Percentiles rank a stretch among this genome's conserved stretches.
Evolutionary conservation across 2,113 vertebrate species (phyloP).

Genomic region (Anthoscopus minutus): DNA sequence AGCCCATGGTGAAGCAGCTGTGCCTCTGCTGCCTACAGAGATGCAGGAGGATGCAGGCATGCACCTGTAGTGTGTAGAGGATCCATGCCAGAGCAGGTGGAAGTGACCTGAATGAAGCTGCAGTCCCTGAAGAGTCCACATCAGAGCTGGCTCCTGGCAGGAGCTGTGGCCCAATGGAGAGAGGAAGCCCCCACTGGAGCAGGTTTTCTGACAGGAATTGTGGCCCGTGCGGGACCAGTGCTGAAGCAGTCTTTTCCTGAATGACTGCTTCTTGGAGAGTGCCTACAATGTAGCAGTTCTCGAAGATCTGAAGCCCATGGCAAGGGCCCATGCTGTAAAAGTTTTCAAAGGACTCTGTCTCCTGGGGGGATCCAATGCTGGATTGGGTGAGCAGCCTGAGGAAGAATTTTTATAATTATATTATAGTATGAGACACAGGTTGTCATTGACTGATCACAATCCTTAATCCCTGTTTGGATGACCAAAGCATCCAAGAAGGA

Average conservation of each 20-base stretch:
- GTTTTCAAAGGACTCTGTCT: neutral
- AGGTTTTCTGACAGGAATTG: neutral
- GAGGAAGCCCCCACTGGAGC: neutral
- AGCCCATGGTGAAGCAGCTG: neutral
- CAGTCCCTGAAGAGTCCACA: neutral
- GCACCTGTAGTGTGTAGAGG: neutral
- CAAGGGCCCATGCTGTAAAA: neutral
- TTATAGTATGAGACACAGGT: neutral
- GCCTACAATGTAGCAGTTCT: neutral
- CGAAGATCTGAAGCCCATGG: neutral
- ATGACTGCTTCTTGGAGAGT: neutral
- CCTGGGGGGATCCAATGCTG: rapidly evolving
- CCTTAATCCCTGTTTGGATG: rapidly evolving
- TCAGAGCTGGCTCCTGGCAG: neutral
- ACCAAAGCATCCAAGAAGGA: neutral
- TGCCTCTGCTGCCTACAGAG: neutral
- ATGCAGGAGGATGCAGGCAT: neutral
- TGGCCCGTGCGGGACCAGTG: rapidly evolving
- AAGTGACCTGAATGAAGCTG: neutral
- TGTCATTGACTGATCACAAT: neutral
- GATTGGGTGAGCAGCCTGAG: neutral
- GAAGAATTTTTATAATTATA: too few species aligned
- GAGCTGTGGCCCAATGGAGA: neutral
- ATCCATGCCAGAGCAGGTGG: too few species aligned
- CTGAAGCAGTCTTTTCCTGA: neutral